Conservation (phyloP, 1,140 invertebrate species). For the Drosophila setifemur region DNA sequence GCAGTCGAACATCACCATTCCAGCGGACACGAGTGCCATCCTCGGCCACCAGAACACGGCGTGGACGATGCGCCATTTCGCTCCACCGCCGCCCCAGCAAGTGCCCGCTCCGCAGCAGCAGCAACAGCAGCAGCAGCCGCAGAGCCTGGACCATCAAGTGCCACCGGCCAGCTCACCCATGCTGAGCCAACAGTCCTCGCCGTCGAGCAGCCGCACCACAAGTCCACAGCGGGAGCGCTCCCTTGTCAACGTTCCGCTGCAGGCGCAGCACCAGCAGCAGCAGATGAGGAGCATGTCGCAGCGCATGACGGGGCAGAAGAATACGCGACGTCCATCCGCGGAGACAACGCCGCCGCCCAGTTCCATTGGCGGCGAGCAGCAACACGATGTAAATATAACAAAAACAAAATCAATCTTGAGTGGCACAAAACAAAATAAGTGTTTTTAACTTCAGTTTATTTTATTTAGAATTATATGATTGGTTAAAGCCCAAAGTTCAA, state of each 20-base stretch:
- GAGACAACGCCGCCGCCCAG: conserved; percentile 83
- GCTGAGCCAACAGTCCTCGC: conserved; percentile 84
- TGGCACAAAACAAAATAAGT: too few species aligned
- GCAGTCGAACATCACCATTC: conserved; percentile 77
- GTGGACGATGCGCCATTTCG: conserved; percentile 53
- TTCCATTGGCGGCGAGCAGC: conserved; percentile 47
- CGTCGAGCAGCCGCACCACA: conserved; percentile 85
- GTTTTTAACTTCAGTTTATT: too few species aligned
- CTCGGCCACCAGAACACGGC: conserved; percentile 63
- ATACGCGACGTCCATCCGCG: conserved; percentile 82
- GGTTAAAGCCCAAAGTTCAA: too few species aligned
- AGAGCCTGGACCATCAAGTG: conserved; percentile 71
- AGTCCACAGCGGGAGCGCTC: conserved; percentile 84
- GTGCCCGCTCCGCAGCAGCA: conserved; percentile 29
- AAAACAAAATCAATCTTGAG: too few species aligned
- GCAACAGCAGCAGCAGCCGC: conserved; percentile 31
- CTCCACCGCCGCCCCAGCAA: conserved; percentile 59
- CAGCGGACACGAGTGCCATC: conserved; percentile 76
- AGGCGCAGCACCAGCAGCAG: conserved; percentile 60
- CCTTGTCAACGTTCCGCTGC: conserved; percentile 71
- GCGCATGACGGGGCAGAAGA: conserved; percentile 59
- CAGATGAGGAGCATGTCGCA: conserved; percentile 67
- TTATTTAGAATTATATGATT: too few species aligned
- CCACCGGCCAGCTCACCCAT: conserved; percentile 84
- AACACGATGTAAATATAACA: conserved; percentile 53